These are phyloP conservation scores for Odontocerum albicorne DNA, from an alignment of 2,888 invertebrate species.

Conservation along the genomic window DNA sequence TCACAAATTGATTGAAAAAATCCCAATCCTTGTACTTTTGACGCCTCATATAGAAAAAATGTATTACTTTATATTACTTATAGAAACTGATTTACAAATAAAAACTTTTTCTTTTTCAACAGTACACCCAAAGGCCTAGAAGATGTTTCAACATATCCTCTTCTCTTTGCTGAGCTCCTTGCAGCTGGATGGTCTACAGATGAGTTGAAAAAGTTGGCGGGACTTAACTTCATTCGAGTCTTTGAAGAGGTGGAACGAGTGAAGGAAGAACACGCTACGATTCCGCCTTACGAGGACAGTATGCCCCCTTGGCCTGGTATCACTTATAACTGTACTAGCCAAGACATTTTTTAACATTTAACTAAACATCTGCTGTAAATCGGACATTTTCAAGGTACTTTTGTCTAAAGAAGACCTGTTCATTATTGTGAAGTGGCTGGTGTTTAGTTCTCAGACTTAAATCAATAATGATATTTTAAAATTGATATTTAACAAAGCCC, in stretches of 20 bases:
- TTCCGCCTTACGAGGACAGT: constrained; percentile 57
- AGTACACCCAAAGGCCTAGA: constrained; percentile 70
- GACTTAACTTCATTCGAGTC: constrained; percentile 65
- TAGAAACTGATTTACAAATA: no score
- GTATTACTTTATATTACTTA: no score
- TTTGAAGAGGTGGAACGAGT: constrained; percentile 49
- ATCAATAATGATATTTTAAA: no score
- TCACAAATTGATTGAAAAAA: no score
- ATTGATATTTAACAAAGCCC: no score
- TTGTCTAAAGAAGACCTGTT: no score
- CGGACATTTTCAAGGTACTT: no score
- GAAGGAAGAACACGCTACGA: constrained; percentile 51
- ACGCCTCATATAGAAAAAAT: no score
- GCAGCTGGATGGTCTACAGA: constrained; percentile 66
- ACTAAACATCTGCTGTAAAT: no score
- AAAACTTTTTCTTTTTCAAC: constrained; percentile 39
- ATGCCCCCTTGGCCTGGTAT: constrained; percentile 52
- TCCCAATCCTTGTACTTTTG: no score
- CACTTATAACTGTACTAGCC: constrained; percentile 53
- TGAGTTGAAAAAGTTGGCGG: constrained; percentile 66
- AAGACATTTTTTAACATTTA: constrained; percentile 45
- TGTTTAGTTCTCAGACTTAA: no score
- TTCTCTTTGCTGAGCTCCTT: constrained; percentile 64
- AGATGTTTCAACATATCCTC: constrained; percentile 67
- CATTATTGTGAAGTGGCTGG: no score